These are phyloP conservation scores for Uropsilus gracilis DNA, from an alignment of 2,113 vertebrate species.

Conservation along the genomic window DNA sequence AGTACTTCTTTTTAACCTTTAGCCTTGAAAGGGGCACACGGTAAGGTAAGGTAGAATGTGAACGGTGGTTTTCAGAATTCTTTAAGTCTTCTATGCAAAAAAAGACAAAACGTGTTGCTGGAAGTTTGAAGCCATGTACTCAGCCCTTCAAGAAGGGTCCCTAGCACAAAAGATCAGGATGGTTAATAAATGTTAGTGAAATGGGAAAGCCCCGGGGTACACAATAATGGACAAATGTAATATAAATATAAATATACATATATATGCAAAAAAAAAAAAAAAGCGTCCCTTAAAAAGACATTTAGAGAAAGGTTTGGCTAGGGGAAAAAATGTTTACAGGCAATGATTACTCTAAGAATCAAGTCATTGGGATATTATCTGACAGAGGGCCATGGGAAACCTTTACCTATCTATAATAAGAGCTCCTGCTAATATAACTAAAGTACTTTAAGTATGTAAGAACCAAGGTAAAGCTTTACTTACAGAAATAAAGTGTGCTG, in stretches of 20 bases:
- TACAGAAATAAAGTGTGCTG: neutral
- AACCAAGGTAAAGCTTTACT: neutral
- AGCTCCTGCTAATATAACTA: neutral
- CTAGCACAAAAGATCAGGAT: too few relatives aligned
- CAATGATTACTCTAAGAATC: neutral
- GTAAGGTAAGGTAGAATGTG: neutral
- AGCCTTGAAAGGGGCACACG: neutral
- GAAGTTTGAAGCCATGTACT: neutral
- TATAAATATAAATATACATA: too few relatives aligned
- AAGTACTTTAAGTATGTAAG: neutral
- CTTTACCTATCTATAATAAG: neutral
- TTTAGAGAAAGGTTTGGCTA: neutral
- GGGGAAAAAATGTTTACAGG: neutral
- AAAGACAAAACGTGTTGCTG: neutral
- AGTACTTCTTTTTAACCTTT: constrained; percentile 42
- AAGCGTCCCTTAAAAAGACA: constrained; percentile 15
- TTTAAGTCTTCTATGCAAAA: constrained; percentile 14
- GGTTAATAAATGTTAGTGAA: too few relatives aligned
- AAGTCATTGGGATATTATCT: neutral
- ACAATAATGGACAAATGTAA: too few relatives aligned
- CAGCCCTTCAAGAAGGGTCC: neutral
- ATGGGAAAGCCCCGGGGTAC: too few relatives aligned
- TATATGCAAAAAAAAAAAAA: too few relatives aligned
- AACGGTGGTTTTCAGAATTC: neutral
- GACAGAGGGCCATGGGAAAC: neutral